phyloP scores from a whole-genome alignment of 2,888 invertebrate genomes.

The Danaus chrysippus region DNA sequence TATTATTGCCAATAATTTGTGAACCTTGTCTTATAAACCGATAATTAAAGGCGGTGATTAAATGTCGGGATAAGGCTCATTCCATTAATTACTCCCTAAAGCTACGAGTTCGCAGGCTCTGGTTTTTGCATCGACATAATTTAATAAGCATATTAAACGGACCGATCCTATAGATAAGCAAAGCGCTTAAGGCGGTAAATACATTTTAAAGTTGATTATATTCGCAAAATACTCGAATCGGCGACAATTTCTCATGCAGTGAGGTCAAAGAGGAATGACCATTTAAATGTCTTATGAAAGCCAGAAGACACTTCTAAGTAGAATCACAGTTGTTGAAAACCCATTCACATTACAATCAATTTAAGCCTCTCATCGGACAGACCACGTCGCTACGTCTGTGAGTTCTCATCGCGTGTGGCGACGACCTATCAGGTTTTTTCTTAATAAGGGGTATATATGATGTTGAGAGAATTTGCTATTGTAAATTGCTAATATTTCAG shows the following conservation, averaged over 20 bases:
- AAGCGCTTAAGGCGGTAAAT: slow-evolving; percentile 61
- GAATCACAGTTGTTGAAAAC: slow-evolving; percentile 67
- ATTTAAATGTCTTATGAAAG: slow-evolving; percentile 65
- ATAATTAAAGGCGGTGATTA: slow-evolving; percentile 74
- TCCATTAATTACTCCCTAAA: slow-evolving; percentile 78
- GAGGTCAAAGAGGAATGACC: slow-evolving; percentile 77
- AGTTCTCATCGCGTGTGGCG: slow-evolving; percentile 65
- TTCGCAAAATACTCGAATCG: slow-evolving; percentile 47
- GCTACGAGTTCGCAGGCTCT: slow-evolving; percentile 63
- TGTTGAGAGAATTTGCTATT: slow-evolving; percentile 20
- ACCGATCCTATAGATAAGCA: slow-evolving; percentile 71
- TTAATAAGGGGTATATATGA: slow-evolving; percentile 49
- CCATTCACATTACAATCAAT: slow-evolving; percentile 74
- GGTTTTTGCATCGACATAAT: slow-evolving; percentile 75
- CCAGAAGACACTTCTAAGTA: slow-evolving; percentile 61
- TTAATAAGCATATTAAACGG: slow-evolving; percentile 76
- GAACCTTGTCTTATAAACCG: slow-evolving; percentile 54
- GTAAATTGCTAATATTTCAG: slow-evolving; percentile 22
- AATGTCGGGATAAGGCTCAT: slow-evolving; percentile 71
- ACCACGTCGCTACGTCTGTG: slow-evolving; percentile 63
- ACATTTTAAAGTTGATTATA: slow-evolving; percentile 55
- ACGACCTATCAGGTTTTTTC: slow-evolving; percentile 45
- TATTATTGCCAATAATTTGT: slow-evolving; percentile 38
- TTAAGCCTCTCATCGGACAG: slow-evolving; percentile 60
- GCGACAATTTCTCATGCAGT: slow-evolving; percentile 46